These are phyloP conservation scores for Magallana gigas DNA, from an alignment of 1,140 invertebrate genomes.

Conservation along the genomic window DNA sequence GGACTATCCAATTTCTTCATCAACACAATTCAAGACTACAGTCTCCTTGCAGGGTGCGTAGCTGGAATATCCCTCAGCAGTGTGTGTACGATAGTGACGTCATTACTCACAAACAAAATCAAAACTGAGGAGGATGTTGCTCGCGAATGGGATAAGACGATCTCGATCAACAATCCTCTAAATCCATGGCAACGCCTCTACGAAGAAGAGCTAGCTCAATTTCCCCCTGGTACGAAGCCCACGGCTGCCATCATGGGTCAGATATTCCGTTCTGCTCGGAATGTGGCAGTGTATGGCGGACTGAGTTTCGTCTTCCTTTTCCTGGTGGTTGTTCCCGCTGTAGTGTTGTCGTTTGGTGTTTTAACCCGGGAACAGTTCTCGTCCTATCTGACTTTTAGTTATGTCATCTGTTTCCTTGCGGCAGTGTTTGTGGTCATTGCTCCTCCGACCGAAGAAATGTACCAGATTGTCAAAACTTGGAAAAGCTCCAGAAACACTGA, in stretches of 20 bases:
- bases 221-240: slow-evolving; percentile 53
- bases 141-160: slow-evolving; percentile 75
- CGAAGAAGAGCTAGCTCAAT: slow-evolving; percentile 64
- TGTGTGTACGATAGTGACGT: slow-evolving; percentile 18
- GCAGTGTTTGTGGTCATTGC: slow-evolving; percentile 48
- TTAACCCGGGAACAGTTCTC: slow-evolving; percentile 46
- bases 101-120: slow-evolving; percentile 38
- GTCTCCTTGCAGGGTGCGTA: slow-evolving; percentile 61
- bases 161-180: slow-evolving; percentile 78
- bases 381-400: slow-evolving; percentile 40
- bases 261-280: slow-evolving; percentile 52
- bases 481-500: background rate
- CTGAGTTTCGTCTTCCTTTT: slow-evolving; percentile 53
- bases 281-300: slow-evolving; percentile 48
- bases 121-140: slow-evolving; percentile 44
- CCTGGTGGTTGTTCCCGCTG: slow-evolving; percentile 50
- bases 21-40: slow-evolving; percentile 69
- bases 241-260: slow-evolving; percentile 50
- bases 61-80: slow-evolving; percentile 36
- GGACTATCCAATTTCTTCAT: slow-evolving; percentile 66
- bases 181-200: slow-evolving; percentile 76
- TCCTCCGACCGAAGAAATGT: slow-evolving; percentile 51
- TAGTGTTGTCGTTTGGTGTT: slow-evolving; percentile 48
- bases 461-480: slow-evolving; percentile 38
- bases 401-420: slow-evolving; percentile 41